Conservation (phyloP, 2,888 invertebrate species). For the Drosophila pseudotakahashii region DNA sequence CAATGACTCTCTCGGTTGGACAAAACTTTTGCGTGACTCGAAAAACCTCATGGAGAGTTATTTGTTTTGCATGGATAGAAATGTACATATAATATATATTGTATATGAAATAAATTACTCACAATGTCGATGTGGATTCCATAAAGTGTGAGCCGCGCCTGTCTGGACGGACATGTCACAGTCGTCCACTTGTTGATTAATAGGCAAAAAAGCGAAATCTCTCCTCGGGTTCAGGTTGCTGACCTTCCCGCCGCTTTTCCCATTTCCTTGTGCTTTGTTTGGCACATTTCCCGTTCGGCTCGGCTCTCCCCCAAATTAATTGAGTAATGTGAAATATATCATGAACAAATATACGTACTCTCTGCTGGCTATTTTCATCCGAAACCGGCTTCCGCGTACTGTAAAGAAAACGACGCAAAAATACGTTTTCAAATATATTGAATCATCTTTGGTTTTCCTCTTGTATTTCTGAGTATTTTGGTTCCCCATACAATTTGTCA, state of each 20-base stretch:
- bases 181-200: constrained; percentile 71
- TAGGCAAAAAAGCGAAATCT: constrained; percentile 50
- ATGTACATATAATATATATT: constrained; percentile 31
- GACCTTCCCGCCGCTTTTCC: constrained; percentile 56
- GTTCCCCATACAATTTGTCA: constrained; percentile 38
- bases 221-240: constrained; percentile 48
- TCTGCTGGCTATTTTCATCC: constrained; percentile 47
- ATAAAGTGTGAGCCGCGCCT: constrained; percentile 52
- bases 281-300: constrained; percentile 6
- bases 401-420: constrained; percentile 17
- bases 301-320: constrained; percentile 29
- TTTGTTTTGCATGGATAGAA: constrained; percentile 9
- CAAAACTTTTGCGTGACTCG: constrained; percentile 66
- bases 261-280: constrained; percentile 67
- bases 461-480: constrained; percentile 41
- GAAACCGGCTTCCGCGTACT: constrained; percentile 60
- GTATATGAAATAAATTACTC: constrained; percentile 37
- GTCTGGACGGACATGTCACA: constrained; percentile 54
- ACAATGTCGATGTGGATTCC: constrained; percentile 46
- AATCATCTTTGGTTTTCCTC: constrained; percentile 2
- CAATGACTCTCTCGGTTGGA: constrained; percentile 55
- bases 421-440: constrained; percentile 23
- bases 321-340: constrained; percentile 44
- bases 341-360: constrained; percentile 18
- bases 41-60: constrained; percentile 45